Percentiles rank a stretch among this genome's conserved stretches.
phyloP scores from a whole-genome alignment of 2,888 invertebrate genomes.

The Melieria crassipennis region DNA sequence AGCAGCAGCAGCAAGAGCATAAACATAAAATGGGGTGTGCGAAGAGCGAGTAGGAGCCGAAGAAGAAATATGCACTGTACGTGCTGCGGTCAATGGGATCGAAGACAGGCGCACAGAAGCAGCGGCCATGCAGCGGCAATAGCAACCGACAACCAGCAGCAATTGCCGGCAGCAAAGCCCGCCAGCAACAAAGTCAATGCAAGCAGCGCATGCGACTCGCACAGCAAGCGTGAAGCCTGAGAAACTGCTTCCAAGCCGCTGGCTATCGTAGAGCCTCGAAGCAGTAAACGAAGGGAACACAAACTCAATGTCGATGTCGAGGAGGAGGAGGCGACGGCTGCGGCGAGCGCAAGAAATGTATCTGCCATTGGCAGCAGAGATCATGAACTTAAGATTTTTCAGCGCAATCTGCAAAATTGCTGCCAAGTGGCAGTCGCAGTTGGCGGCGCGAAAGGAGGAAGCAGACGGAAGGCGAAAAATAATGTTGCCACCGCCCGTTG shows the following conservation, averaged over 20 bases:
- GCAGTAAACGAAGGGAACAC: slow-evolving; percentile 5
- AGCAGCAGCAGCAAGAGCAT: too few relatives aligned
- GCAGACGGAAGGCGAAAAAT: not conserved
- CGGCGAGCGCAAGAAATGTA: slow-evolving; percentile 21
- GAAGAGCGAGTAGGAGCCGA: too few relatives aligned
- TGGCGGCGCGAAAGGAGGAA: not conserved
- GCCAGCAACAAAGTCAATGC: too few relatives aligned
- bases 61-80: slow-evolving; percentile 42
- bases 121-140: slow-evolving; percentile 27
- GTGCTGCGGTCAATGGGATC: slow-evolving; percentile 53
- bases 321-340: not conserved
- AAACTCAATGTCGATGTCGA: slow-evolving; percentile 4
- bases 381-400: slow-evolving; percentile 53
- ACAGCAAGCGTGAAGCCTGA: not conserved
- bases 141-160: slow-evolving; percentile 3
- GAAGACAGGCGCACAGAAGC: slow-evolving; percentile 40
- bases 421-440: slow-evolving; percentile 29
- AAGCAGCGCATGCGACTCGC: too few relatives aligned
- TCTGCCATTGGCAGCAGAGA: slow-evolving; percentile 50
- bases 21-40: too few relatives aligned
- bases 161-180: not conserved
- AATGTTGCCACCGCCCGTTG: not conserved
- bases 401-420: slow-evolving; percentile 33
- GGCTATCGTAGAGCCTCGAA: slow-evolving; percentile 23
- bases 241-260: not conserved